Evolutionary conservation across 2,797 vertebrate genomes (phyloP), one percentile per base, ranked within the genome.

Genomic region (Glyptemys insculpta): DNA sequence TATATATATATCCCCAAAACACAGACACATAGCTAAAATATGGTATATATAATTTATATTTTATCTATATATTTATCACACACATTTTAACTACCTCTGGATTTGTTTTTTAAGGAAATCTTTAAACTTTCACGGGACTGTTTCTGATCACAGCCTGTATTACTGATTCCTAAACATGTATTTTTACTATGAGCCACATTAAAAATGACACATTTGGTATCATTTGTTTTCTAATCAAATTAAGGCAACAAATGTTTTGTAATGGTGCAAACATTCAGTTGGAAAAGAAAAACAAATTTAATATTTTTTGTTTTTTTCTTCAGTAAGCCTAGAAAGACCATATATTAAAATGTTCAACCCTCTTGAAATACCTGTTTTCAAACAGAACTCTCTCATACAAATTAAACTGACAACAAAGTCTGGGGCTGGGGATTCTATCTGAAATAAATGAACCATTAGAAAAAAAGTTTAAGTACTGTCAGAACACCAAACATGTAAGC

Each of bases 401-500:
- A 87, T 2, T 62, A 94, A 53, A 49, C 47, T 29, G 3, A 56
- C 11, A 29, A 53, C 44, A 84, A 90, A n/a, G 6, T 11, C 53
- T 91, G 25, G 25, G 68, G 19, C 19, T 72, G 9, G n/a, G 65
- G 9, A 82, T 97, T 87, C 81, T 34, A 8, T 82, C 83, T 41
- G 54, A 82, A 92, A 87, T 16, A 92, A 80, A 87, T 74, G 76
- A 93, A 34, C 62, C 87, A 85, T 85, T 6, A 89, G 23, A 84
- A 50, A 49, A 80, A 85, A 10, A 3, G 14, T 41, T 85, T 8
- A 72, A 85, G 2, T 8, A n/a, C 85, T 90, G 49, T 44, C 89
- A 95, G 89, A 97, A 87, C 84, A 96, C 90, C 78, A 96, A 95
- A 94, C 59, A 91, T 82, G 23, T 12, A 25, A 59, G 19, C 44